Evolutionary conservation across 2,797 vertebrate species (phyloP), one percentile per base, ranked within the genome.

Genomic region (Potorous gilbertii): DNA sequence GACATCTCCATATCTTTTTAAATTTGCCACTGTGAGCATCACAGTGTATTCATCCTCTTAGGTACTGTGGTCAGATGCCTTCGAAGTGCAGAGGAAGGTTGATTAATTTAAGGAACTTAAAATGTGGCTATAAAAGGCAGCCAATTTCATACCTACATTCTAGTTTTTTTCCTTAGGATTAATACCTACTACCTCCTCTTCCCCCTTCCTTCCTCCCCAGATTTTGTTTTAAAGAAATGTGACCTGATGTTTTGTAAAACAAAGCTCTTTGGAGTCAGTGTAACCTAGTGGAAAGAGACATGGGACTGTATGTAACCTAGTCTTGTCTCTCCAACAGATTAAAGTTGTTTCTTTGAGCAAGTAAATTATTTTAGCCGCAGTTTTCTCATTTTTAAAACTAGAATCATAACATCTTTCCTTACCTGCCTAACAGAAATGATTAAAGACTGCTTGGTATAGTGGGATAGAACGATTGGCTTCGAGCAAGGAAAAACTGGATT

Each of bases 301-400:
- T 0, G 0, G 21, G 10, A n/a, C 55, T 81, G 18, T 21, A 3
- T 0, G 18, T 14, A 57, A 11, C 55, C 28, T 74, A 0, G 10
- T 13, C 14, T 81, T 81, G 8, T 31, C 55, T 54, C 46, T 6
- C 46, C 13, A 8, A 5, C 12, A 0, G n/a, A 14, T 56, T 16
- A 90, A 52, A 50, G 31, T 4, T 0, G 9, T 2, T 57, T 62
- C 10, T 13, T 2, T 21, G 10, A 46, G 54, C 1, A 6, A 50
- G 27, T 34, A 59, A 14, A 24, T 27, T 54, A 56, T 46, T 81
- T 56, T 59, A 9, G 55, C 54, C 59, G 52, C 0, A 5, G 52
- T 52, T 55, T 56, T 55, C 28, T 46, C 29, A 29, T 14, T 66
- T 94, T 90, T 92, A 46, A 59, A 89, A 50, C 2, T 54, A 74